Base-by-base conservation (phyloP, 2,797 vertebrate genomes). In the Sebastes miniatus region DNA sequence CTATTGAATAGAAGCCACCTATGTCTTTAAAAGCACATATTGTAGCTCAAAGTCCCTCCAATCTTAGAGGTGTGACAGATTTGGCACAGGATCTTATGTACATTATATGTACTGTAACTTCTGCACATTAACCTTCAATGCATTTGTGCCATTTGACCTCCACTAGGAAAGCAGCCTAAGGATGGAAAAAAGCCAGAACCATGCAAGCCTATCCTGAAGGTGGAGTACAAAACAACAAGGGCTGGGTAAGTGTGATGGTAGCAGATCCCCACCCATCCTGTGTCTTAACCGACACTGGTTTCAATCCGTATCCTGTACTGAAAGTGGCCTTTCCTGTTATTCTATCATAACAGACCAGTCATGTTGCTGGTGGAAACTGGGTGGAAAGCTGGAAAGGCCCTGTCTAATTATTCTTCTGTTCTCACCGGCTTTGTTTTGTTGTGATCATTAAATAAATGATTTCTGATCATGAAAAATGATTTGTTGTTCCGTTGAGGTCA, bases 131-230 rank as follows among this genome's bases (percentile, higher is more conserved):
- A 65, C 68, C 12, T 59, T 29, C 16, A 59, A 27, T 20, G 39
- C 31, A 25, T 54, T 50, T 62, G 27, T 72, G 32, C 9, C 27
- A 1, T 79, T 58, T 87, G 47, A 89, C 91, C 83, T 91, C 56
- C 88, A 93, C 89, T 89, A 99, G 98, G 98, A 93, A 99, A 99
- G 92, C 98, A 99, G 88, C 95, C 98, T 76, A 99, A 99, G 90
- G 98, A 99, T 95, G 98, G 98, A 87, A 99, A 99, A 95, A 99
- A 99, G 93, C 98, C 98, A 87, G 98, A 99, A 79, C 98, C 98
- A 20, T 99, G 98, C 95, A 99, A 99, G 94, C 98, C 98, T 87
- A 99, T 99, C 82, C 95, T 99, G 83, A 99, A 99, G 93, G 99
- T 99, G 95, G 99, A 99, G 88, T 99, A 98, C 94, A 99, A 99